phyloP scores from a whole-genome alignment of 2,888 invertebrate species.

The Drosophila recens region DNA sequence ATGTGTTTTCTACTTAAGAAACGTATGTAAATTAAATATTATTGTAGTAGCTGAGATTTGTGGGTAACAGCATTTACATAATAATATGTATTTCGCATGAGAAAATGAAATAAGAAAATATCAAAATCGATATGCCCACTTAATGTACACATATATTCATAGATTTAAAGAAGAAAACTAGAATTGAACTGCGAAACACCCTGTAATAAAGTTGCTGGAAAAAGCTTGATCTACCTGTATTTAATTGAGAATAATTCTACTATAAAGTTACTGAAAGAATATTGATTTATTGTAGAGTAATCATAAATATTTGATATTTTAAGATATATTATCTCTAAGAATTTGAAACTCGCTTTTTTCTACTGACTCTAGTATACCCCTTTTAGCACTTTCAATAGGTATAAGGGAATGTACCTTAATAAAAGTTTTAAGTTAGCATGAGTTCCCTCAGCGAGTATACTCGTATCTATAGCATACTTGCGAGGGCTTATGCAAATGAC shows the following conservation, averaged over 20 bases:
- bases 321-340: neutral
- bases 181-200: neutral
- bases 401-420: constrained; percentile 5
- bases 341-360: neutral
- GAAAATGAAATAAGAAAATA: neutral
- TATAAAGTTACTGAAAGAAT: neutral
- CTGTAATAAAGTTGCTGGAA: neutral
- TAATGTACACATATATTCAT: constrained; percentile 13
- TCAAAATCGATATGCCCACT: constrained; percentile 2
- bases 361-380: neutral
- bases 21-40: neutral
- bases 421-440: constrained; percentile 2
- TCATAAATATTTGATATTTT: neutral
- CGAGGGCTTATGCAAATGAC: constrained; percentile 62
- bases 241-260: no score
- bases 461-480: constrained; percentile 63
- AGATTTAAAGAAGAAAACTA: neutral
- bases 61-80: constrained; percentile 23
- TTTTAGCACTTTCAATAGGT: neutral
- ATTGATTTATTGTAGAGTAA: neutral
- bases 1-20: neutral
- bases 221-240: neutral
- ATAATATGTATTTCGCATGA: constrained; percentile 12
- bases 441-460: constrained; percentile 13
- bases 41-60: constrained; percentile 26